These are phyloP conservation scores for Nibea albiflora DNA, from an alignment of 2,113 vertebrate genomes.

Conservation along the genomic window DNA sequence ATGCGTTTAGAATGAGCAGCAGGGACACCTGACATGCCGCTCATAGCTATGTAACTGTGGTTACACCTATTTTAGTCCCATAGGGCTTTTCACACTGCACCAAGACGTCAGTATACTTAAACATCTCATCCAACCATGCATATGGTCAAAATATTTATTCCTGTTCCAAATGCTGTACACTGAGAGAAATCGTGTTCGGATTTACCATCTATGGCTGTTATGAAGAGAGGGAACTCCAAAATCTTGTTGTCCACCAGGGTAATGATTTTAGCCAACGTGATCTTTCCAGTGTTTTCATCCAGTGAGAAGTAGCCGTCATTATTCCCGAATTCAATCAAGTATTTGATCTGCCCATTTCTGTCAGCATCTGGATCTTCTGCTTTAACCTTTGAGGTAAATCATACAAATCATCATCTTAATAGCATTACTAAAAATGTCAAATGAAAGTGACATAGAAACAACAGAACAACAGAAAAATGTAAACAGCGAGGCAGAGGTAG, in stretches of 20 bases:
- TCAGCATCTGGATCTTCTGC: conserved; percentile 82
- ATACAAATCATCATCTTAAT: background rate
- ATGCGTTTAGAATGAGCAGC: background rate
- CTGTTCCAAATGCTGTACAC: too few relatives aligned
- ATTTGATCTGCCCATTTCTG: conserved; percentile 82
- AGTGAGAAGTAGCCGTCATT: conserved; percentile 81
- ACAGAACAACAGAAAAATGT: background rate
- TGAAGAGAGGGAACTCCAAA: conserved; percentile 79
- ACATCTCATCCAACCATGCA: background rate
- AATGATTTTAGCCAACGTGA: conserved; percentile 79
- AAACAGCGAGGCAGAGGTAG: background rate
- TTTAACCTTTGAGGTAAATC: conserved; percentile 72
- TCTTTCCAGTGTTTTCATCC: conserved; percentile 73
- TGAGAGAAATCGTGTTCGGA: background rate
- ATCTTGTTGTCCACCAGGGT: conserved; percentile 64
- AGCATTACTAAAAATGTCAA: background rate
- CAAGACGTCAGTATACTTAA: background rate
- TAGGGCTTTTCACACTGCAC: background rate
- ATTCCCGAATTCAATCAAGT: conserved; percentile 82
- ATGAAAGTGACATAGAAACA: background rate
- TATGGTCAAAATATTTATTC: background rate
- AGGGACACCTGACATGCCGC: background rate
- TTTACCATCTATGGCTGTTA: conserved; percentile 85
- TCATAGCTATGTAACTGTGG: background rate
- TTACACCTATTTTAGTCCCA: background rate